Conservation (phyloP, 2,113 vertebrate species). For the Nibea coibor region DNA sequence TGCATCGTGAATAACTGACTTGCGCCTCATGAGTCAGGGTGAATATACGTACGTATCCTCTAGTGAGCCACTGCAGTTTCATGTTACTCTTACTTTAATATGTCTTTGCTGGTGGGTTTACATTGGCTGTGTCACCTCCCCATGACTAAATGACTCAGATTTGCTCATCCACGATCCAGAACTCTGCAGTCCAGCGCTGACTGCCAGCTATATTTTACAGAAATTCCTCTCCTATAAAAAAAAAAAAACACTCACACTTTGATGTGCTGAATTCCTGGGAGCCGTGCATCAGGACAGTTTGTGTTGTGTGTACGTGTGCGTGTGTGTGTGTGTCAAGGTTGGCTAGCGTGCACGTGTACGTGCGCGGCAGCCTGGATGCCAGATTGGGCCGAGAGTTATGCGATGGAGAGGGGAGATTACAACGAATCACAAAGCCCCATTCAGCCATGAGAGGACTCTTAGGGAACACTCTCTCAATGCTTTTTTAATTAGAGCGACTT, state of each 20-base stretch:
- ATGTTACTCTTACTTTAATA: background rate
- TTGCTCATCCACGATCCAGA: constrained; percentile 16
- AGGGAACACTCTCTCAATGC: constrained; percentile 70
- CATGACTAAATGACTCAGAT: constrained; percentile 15
- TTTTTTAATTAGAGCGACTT: constrained; percentile 76
- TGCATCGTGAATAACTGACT: background rate
- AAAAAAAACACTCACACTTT: constrained; percentile 42
- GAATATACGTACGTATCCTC: background rate
- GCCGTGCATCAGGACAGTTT: constrained; percentile 12
- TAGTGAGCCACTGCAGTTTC: background rate
- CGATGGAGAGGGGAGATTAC: constrained; percentile 79
- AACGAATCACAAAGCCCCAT: constrained; percentile 76
- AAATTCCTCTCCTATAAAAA: constrained; percentile 43
- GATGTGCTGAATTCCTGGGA: constrained; percentile 65
- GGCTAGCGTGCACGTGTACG: constrained; percentile 33
- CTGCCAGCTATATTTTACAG: constrained; percentile 36
- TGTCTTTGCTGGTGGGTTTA: constrained; percentile 26
- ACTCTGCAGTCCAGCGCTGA: constrained; percentile 26
- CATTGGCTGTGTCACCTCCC: background rate
- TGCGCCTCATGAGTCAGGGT: background rate
- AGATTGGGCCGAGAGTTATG: constrained; percentile 73
- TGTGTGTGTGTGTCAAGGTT: constrained; percentile 46
- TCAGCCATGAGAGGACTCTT: constrained; percentile 76
- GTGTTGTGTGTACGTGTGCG: constrained; percentile 27
- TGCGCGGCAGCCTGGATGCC: constrained; percentile 62